Conservation (phyloP, 2,797 vertebrate species). For the Chelidonichthys spinosus region DNA sequence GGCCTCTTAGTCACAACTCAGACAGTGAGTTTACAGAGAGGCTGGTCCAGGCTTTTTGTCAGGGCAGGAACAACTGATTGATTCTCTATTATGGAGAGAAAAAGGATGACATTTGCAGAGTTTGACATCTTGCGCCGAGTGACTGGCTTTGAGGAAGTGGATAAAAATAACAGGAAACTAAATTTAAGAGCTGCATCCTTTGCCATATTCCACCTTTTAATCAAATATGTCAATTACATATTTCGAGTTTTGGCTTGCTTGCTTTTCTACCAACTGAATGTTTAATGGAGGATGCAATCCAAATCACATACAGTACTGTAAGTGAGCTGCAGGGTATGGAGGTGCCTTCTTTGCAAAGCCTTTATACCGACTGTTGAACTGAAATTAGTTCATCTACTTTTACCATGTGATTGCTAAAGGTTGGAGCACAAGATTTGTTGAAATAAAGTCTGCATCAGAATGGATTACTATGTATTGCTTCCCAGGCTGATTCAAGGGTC, state of each 20-base stretch:
- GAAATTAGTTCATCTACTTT: not conserved
- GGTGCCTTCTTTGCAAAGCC: not conserved
- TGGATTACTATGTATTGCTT: not conserved
- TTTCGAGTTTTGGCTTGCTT: constrained; percentile 42
- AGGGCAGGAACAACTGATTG: constrained; percentile 48
- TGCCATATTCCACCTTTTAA: constrained; percentile 42
- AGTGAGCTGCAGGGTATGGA: not conserved
- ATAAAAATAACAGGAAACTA: constrained; percentile 37
- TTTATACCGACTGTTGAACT: not conserved
- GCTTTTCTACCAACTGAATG: constrained; percentile 21
- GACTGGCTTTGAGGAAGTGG: constrained; percentile 22
- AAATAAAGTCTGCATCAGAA: not conserved
- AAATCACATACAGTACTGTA: not conserved
- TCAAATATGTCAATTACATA: constrained; percentile 33
- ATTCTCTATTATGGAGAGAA: constrained; percentile 56
- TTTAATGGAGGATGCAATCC: constrained; percentile 1
- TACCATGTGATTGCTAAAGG: not conserved
- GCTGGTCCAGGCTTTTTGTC: constrained; percentile 41
- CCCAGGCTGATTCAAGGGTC: not conserved
- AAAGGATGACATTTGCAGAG: constrained; percentile 35
- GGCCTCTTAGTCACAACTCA: constrained; percentile 47
- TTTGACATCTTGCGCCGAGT: constrained; percentile 54
- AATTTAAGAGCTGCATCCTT: constrained; percentile 9
- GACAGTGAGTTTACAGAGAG: constrained; percentile 48
- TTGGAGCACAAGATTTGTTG: not conserved